Percentiles rank a stretch among this genome's conserved stretches.
Conservation (phyloP, 1,140 invertebrate genomes). For the Trichonephila clavipes region DNA sequence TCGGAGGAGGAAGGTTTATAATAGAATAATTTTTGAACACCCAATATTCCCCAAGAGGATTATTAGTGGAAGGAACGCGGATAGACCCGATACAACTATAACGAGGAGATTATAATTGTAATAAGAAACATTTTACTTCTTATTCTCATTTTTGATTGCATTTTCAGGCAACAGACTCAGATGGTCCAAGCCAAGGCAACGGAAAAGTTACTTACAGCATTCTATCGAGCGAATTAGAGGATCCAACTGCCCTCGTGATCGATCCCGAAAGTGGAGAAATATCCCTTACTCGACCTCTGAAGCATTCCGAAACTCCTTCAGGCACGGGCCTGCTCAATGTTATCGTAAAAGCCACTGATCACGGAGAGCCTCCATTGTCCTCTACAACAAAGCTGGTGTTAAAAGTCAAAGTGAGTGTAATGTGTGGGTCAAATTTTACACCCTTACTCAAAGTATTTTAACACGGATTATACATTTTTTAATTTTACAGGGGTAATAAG, state of each 20-base stretch:
- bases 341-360: constrained; percentile 84
- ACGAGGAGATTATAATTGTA: too few relatives aligned
- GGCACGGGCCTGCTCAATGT: constrained; percentile 61
- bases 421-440: neutral
- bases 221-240: constrained; percentile 84
- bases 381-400: constrained; percentile 86
- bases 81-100: too few relatives aligned
- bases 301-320: constrained; percentile 59
- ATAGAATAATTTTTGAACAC: too few relatives aligned
- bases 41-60: too few relatives aligned
- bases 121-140: too few relatives aligned
- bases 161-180: constrained; percentile 75
- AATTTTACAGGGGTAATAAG: too few relatives aligned
- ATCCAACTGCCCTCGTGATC: constrained; percentile 80
- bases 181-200: constrained; percentile 86
- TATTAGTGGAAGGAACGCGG: too few relatives aligned
- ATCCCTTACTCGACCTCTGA: constrained; percentile 83
- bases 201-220: constrained; percentile 86
- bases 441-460: too few relatives aligned
- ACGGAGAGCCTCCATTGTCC: constrained; percentile 84
- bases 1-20: too few relatives aligned
- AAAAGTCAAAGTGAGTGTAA: constrained; percentile 85
- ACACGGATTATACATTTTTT: too few relatives aligned
- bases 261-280: constrained; percentile 87
- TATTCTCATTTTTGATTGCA: neutral